phyloP scores from a whole-genome alignment of 1,140 invertebrate genomes.

The Brachionus calyciflorus region DNA sequence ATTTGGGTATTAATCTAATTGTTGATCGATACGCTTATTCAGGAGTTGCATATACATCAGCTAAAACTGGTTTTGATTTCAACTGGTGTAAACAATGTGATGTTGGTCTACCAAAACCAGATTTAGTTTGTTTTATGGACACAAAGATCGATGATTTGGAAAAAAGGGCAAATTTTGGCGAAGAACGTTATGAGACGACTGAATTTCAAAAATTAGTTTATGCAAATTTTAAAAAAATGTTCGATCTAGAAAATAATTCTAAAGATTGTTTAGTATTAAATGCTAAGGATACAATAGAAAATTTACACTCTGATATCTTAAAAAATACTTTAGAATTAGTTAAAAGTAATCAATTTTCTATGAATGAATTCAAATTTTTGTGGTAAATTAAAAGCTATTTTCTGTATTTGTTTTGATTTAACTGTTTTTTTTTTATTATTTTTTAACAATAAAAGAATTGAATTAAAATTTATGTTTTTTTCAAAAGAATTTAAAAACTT shows the following conservation, averaged over 20 bases:
- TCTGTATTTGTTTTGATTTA: no score
- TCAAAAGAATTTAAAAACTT: no score
- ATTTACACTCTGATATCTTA: conserved; percentile 13
- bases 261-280: conserved; percentile 5
- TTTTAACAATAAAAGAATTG: no score
- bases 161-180: conserved; percentile 62
- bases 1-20: conserved; percentile 73
- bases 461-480: no score
- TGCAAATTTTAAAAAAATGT: conserved; percentile 63
- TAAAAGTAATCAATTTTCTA: neutral
- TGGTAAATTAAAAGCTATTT: neutral
- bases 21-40: conserved; percentile 86
- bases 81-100: conserved; percentile 83
- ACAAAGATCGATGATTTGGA: conserved; percentile 53
- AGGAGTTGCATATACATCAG: conserved; percentile 77
- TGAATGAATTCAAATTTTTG: neutral
- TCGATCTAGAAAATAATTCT: conserved; percentile 60
- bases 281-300: conserved; percentile 10
- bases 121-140: conserved; percentile 74
- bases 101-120: conserved; percentile 77
- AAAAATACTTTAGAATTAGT: neutral
- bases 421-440: no score
- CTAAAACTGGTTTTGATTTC: conserved; percentile 70
- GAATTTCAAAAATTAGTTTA: conserved; percentile 73
- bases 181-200: conserved; percentile 75